Percentiles rank a stretch among this genome's conserved stretches.
phyloP scores from a whole-genome alignment of 2,113 vertebrate genomes.

The Megatriorchis doriae region DNA sequence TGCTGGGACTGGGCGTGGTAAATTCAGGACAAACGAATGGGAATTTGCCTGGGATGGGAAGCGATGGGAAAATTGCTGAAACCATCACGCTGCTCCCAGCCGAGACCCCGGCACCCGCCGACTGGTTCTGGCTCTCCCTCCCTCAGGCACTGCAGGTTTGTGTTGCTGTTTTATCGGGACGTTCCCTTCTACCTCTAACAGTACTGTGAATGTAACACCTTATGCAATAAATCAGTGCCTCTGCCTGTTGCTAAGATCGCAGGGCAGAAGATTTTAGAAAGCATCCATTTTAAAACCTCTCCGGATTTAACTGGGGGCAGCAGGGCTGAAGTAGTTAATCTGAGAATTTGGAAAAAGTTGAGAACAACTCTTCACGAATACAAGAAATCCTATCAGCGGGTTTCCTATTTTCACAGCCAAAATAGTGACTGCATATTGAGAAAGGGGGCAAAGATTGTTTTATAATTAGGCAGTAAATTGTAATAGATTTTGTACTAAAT shows the following conservation, averaged over 20 bases:
- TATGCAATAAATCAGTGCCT: not conserved
- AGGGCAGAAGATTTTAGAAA: not conserved
- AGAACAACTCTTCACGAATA: not conserved
- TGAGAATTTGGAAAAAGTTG: not conserved
- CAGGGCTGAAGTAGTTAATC: not conserved
- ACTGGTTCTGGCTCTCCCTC: not conserved
- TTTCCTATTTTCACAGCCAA: slow-evolving; percentile 30
- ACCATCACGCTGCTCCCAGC: not conserved
- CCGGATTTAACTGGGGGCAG: not conserved
- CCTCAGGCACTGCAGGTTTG: not conserved
- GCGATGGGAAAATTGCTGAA: not conserved
- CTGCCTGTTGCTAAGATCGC: not conserved
- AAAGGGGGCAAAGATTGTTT: not conserved
- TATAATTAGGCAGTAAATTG: slow-evolving; percentile 25
- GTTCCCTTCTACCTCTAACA: not conserved
- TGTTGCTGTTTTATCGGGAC: fast-evolving
- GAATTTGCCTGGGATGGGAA: not conserved
- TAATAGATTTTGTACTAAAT: slow-evolving; percentile 52
- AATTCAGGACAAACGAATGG: not conserved
- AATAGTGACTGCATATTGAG: not conserved
- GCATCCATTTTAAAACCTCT: not conserved
- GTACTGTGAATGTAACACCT: not conserved
- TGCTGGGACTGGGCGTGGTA: not conserved
- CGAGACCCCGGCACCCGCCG: fast-evolving
- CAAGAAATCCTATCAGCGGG: not conserved